These are phyloP conservation scores for Ganaspis brasiliensis DNA, from an alignment of 2,888 invertebrate species.

Conservation along the genomic window DNA sequence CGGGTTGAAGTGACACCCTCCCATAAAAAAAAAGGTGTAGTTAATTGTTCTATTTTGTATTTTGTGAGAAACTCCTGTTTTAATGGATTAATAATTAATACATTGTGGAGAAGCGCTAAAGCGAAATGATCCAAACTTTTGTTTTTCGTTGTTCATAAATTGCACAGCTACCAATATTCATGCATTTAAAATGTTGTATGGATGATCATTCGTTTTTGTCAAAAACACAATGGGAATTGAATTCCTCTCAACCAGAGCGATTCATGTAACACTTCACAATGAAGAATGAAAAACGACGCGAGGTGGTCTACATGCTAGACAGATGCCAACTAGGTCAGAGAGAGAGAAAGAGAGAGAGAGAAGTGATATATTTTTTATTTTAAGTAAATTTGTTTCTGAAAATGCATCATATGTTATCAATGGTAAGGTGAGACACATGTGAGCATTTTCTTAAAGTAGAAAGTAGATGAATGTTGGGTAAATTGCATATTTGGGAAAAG, in stretches of 20 bases:
- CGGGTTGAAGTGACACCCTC: too few relatives aligned
- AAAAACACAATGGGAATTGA: slow-evolving; percentile 19
- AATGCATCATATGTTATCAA: not conserved
- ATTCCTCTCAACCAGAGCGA: slow-evolving; percentile 33
- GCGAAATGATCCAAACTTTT: not conserved
- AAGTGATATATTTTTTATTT: not conserved
- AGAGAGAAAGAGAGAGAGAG: too few relatives aligned
- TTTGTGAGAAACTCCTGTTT: not conserved
- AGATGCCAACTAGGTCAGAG: slow-evolving; percentile 30
- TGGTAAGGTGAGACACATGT: not conserved
- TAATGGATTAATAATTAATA: too few relatives aligned
- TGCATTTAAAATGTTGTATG: not conserved
- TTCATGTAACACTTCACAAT: slow-evolving; percentile 35
- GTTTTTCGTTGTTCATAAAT: not conserved
- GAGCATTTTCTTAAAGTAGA: too few relatives aligned
- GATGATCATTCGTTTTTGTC: slow-evolving; percentile 31
- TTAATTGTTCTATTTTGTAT: not conserved
- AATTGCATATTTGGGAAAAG: too few relatives aligned
- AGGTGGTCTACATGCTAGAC: not conserved
- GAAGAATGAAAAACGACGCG: slow-evolving; percentile 25
- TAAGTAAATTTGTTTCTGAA: not conserved
- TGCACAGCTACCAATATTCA: not conserved
- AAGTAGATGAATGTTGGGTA: too few relatives aligned
- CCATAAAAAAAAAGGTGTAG: too few relatives aligned
- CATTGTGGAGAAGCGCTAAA: not conserved